These are phyloP conservation scores for Dryobotodes eremita DNA, from an alignment of 2,888 invertebrate genomes.

Conservation along the genomic window DNA sequence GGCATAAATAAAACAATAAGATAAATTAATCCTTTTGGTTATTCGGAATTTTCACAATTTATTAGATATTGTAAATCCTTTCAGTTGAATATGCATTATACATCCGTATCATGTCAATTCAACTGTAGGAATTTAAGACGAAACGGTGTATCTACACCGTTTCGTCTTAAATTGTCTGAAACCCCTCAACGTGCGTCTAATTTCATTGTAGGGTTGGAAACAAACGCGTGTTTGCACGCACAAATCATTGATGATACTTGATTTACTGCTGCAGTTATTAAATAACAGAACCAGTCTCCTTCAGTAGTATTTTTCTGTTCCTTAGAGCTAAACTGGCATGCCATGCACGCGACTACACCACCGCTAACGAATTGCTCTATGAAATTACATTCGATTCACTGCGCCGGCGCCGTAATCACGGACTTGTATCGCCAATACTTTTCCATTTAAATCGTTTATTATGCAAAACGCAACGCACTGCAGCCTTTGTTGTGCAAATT, in stretches of 20 bases:
- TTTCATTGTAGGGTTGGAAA: background rate
- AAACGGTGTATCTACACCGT: background rate
- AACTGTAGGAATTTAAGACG: too few species aligned
- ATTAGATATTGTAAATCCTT: background rate
- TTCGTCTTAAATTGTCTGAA: background rate
- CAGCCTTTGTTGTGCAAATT: slow-evolving; percentile 26
- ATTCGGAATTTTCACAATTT: background rate
- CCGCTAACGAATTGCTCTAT: slow-evolving; percentile 17
- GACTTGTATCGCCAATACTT: slow-evolving; percentile 20
- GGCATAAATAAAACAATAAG: background rate
- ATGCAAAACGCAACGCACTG: slow-evolving; percentile 14
- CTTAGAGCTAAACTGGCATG: slow-evolving; percentile 5
- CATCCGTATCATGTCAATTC: too few species aligned
- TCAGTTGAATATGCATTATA: background rate
- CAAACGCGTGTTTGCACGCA: background rate
- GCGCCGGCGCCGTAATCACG: background rate
- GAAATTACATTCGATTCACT: slow-evolving; percentile 41
- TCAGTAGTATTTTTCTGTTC: background rate
- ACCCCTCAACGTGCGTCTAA: too few species aligned
- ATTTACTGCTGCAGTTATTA: slow-evolving; percentile 4
- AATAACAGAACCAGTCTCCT: background rate
- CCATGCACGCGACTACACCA: background rate
- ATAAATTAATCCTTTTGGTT: background rate
- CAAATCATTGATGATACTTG: background rate
- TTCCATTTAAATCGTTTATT: slow-evolving; percentile 26